phyloP scores from a whole-genome alignment of 2,888 invertebrate genomes.

The Eilema griseolum region DNA sequence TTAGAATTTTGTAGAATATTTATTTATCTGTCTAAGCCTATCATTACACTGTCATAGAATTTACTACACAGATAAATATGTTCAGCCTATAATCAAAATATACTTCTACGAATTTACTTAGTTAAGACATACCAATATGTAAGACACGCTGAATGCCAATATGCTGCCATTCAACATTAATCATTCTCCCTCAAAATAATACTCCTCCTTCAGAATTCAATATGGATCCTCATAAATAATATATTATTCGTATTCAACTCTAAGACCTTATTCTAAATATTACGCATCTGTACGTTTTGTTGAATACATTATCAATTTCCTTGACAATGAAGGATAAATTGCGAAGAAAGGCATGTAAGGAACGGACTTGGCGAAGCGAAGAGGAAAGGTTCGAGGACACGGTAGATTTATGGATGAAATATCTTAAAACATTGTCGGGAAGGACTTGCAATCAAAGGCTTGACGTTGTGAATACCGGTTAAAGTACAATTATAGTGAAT shows the following conservation, averaged over 20 bases:
- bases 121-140: neutral
- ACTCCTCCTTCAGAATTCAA: conserved; percentile 30
- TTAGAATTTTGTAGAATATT: too few species aligned
- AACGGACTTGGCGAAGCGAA: neutral
- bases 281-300: neutral
- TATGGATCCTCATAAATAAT: conserved; percentile 25
- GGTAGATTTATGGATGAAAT: neutral
- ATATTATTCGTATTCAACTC: conserved; percentile 32
- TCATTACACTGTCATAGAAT: neutral
- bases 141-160: neutral
- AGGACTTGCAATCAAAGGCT: neutral
- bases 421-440: neutral
- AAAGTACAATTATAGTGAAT: too few species aligned
- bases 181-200: conserved; percentile 33
- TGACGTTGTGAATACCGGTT: too few species aligned
- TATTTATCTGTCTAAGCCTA: neutral
- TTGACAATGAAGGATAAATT: neutral
- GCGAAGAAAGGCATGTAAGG: neutral
- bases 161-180: conserved; percentile 27
- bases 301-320: conserved; percentile 1
- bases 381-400: neutral
- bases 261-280: conserved; percentile 9
- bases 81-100: neutral
- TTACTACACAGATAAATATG: neutral
- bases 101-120: neutral